phyloP scores from a whole-genome alignment of 35 echinoderm and acorn worm genomes.

The Heliocidaris tuberculata region DNA sequence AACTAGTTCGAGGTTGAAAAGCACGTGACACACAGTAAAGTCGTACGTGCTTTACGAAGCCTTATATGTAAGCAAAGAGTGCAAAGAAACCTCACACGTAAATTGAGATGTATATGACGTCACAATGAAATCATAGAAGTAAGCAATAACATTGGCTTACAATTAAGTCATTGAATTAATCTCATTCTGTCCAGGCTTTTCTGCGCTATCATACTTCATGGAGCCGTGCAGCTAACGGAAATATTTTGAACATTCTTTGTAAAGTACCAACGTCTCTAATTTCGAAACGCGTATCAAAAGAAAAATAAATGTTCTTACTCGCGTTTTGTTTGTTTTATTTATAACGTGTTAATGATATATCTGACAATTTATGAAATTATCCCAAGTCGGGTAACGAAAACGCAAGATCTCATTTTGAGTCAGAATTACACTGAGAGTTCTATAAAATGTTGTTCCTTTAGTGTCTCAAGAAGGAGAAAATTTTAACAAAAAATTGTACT shows the following conservation, averaged over 20 bases:
- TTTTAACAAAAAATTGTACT: background rate
- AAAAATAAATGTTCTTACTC: background rate
- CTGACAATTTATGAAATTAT: too few species aligned
- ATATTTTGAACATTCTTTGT: too few species aligned
- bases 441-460: background rate
- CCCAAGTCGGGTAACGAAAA: background rate
- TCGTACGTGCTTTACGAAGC: constrained; percentile 1
- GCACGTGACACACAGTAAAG: background rate
- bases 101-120: background rate
- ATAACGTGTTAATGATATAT: background rate
- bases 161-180: too few species aligned
- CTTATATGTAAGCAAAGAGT: background rate
- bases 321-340: too few species aligned
- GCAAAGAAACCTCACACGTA: too few species aligned
- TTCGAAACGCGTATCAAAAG: background rate
- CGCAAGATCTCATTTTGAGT: background rate
- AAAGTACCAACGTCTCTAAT: too few species aligned
- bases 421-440: background rate
- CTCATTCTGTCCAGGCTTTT: too few species aligned
- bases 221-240: too few species aligned
- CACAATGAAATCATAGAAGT: background rate
- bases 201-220: too few species aligned
- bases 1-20: background rate
- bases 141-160: too few species aligned
- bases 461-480: background rate